Evolutionary conservation across 2,797 vertebrate genomes (phyloP).

Genomic region (Acipenser oxyrinchus): DNA sequence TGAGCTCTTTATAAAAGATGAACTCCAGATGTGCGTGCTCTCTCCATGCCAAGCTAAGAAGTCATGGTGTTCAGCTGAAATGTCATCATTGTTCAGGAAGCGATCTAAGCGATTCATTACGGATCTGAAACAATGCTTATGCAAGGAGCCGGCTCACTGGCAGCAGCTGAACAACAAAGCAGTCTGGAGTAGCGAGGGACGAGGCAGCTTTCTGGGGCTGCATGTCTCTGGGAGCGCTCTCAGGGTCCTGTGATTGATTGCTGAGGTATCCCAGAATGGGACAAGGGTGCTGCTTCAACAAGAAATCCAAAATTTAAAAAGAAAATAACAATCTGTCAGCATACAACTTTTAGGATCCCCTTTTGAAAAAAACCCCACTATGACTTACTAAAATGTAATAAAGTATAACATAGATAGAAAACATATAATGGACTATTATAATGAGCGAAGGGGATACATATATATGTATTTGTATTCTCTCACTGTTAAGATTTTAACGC

Average conservation of each 20-base stretch:
- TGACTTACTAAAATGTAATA: no score
- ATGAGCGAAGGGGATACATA: no score
- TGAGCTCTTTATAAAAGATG: background rate
- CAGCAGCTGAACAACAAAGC: background rate
- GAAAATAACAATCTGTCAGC: no score
- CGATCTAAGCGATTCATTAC: background rate
- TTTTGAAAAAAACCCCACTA: no score
- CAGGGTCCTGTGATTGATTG: background rate
- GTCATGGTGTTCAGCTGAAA: background rate
- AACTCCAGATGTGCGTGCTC: background rate
- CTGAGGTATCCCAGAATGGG: background rate
- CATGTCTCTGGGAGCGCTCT: background rate
- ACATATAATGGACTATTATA: no score
- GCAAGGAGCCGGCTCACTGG: background rate
- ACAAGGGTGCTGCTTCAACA: no score
- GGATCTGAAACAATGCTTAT: background rate
- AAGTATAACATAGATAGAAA: no score
- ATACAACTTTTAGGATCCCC: no score
- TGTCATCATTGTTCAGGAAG: background rate
- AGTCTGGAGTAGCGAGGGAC: background rate
- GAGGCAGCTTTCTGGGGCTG: background rate
- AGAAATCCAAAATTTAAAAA: no score
- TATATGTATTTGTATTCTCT: no score
- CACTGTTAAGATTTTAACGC: slow-evolving; percentile 5
- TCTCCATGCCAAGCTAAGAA: background rate